Base-by-base conservation (phyloP, 2,797 vertebrate species). In the Coracias cyanogaster region DNA sequence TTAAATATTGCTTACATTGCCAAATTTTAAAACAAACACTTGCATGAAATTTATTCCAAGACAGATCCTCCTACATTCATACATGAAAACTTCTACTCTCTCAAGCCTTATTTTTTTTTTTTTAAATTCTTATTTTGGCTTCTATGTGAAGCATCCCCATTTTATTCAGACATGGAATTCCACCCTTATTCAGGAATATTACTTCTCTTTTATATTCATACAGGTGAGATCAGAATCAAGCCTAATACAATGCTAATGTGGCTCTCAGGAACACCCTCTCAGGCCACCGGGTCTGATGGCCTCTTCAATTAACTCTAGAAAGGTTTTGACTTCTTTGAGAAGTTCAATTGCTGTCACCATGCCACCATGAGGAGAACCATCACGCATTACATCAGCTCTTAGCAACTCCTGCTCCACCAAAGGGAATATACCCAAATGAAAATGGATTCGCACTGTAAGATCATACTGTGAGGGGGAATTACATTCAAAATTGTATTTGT, bases 341-440 rank as follows among this genome's bases (percentile, higher is more conserved):
- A 80, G 65, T 20, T 41, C 65, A 37, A 3, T 3, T 73, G 54
- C 45, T 33, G n/a, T 31, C 51, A 54, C 12, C 64, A n/a, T 21
- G 26, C n/a, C 43, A 19, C 29, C 45, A 28, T 0, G 5, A 71
- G 58, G 5, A 71, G 48, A 80, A 52, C 35, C 61, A 80, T 3
- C 11, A 2, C 1, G 20, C 4, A 13, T 8, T 3, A 54, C 2
- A 0, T 51, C 2, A 41, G 55, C 41, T 74, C 58, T 24, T 10
- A 31, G 26, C 58, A 70, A 16, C 7, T 62, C 77, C 58, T 0
- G 1, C 71, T 66, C 29, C 21, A 0, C 41, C 43, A 41, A 64
- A 41, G n/a, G 19, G 28, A 67, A 66, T 2, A 10, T 2, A 41
- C 13, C 28, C 52, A 35, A 33, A 62, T 12, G 16, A 43, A 84